Evolutionary conservation across 1,140 invertebrate species (phyloP).

Genomic region (Panonychus citri): DNA sequence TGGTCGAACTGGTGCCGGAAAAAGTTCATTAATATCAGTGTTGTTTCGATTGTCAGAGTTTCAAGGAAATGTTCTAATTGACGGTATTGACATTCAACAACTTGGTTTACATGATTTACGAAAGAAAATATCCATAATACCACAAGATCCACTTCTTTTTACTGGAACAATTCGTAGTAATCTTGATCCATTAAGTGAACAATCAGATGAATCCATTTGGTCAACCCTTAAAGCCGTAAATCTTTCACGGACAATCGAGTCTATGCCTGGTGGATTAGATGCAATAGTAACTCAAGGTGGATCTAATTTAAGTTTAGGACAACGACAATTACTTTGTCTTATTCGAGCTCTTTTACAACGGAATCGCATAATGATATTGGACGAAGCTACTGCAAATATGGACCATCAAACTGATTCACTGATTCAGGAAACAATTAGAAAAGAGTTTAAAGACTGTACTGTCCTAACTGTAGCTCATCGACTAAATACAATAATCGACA

Average conservation of each 20-base stretch:
- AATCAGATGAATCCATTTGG: slow-evolving; percentile 41
- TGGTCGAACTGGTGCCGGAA: slow-evolving; percentile 46
- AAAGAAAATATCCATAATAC: slow-evolving; percentile 30
- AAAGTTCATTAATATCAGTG: slow-evolving; percentile 60
- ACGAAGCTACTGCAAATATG: slow-evolving; percentile 27
- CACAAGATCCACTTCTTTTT: slow-evolving; percentile 46
- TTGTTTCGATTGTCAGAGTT: slow-evolving; percentile 49
- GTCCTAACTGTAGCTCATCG: slow-evolving; percentile 57
- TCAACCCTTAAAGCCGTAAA: slow-evolving; percentile 52
- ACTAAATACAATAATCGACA: slow-evolving; percentile 18
- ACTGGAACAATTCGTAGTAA: slow-evolving; percentile 57
- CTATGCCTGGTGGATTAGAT: slow-evolving; percentile 37
- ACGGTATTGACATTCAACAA: slow-evolving; percentile 19
- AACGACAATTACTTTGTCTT: slow-evolving; percentile 44
- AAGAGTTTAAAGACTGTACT: slow-evolving; percentile 39
- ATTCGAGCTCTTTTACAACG: slow-evolving; percentile 29
- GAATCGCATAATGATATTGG: slow-evolving; percentile 23
- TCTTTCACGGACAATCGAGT: slow-evolving; percentile 37
- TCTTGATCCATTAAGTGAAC: slow-evolving; percentile 55
- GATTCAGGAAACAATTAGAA: slow-evolving; percentile 20
- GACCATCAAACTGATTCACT: slow-evolving; percentile 21
- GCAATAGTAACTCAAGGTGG: slow-evolving; percentile 47
- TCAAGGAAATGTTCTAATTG: slow-evolving; percentile 29
- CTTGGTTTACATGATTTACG: slow-evolving; percentile 15
- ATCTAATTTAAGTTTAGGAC: slow-evolving; percentile 52